Conservation (phyloP, 2,113 vertebrate genomes). For the Corydoras maculifer region DNA sequence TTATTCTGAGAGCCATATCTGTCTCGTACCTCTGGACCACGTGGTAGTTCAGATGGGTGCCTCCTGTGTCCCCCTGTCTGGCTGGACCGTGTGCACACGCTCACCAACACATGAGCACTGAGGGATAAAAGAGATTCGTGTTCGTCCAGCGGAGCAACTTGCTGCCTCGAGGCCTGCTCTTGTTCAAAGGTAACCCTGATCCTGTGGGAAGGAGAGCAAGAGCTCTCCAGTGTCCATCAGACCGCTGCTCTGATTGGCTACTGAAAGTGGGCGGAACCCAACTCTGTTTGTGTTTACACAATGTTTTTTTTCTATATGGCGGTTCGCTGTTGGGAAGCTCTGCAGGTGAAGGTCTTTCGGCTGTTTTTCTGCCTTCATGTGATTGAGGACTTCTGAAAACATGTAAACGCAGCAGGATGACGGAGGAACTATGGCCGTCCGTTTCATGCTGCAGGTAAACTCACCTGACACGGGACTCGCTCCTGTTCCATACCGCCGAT, state of each 20-base stretch:
- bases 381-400: background rate
- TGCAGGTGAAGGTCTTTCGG: constrained; percentile 21
- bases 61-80: constrained; percentile 1
- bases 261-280: constrained; percentile 26
- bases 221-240: constrained; percentile 36
- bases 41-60: constrained; percentile 1
- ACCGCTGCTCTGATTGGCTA: constrained; percentile 41
- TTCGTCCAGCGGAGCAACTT: background rate
- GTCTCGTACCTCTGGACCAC: too few species aligned
- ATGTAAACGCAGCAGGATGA: constrained; percentile 13
- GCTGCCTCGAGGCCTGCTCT: background rate
- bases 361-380: constrained; percentile 8
- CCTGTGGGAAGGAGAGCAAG: constrained; percentile 1
- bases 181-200: constrained; percentile 12
- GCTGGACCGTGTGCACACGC: background rate
- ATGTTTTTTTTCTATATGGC: constrained; percentile 15
- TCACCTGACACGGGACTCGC: constrained; percentile 15
- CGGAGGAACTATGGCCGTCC: constrained; percentile 29
- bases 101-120: background rate
- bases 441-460: constrained; percentile 38
- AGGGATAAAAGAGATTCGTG: background rate
- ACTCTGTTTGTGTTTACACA: constrained; percentile 4
- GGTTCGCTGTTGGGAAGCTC: background rate
- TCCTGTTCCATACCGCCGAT: background rate
- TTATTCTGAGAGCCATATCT: too few species aligned